Conservation (phyloP, 2,797 vertebrate genomes). For the Pipistrellus kuhlii region DNA sequence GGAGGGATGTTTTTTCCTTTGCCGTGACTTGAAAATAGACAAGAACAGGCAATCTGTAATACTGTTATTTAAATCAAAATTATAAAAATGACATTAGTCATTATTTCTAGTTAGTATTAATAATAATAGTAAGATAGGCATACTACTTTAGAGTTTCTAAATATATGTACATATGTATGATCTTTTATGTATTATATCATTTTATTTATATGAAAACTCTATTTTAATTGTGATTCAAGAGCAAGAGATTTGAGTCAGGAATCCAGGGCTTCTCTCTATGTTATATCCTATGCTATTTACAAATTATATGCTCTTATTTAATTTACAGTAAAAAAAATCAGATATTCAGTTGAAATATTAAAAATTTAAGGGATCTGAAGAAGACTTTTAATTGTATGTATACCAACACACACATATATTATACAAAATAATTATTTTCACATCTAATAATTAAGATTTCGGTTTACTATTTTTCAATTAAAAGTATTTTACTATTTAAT, state of each 20-base stretch:
- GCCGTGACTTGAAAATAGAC: conserved; percentile 54
- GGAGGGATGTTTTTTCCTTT: not conserved
- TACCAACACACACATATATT: not conserved
- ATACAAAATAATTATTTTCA: not conserved
- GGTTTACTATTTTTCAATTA: not conserved
- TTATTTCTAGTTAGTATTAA: conserved; percentile 20
- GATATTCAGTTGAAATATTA: conserved; percentile 29
- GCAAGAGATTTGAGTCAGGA: not conserved
- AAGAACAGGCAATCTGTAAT: conserved; percentile 29
- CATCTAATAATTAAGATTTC: not conserved
- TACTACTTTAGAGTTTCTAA: not conserved
- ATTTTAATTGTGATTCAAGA: conserved; percentile 5
- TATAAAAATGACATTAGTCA: not conserved
- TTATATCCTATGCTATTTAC: not conserved
- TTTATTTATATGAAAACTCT: not conserved
- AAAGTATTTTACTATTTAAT: not conserved
- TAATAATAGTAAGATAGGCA: not conserved
- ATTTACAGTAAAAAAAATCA: not conserved
- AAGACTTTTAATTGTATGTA: not conserved
- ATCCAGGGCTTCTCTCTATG: not conserved
- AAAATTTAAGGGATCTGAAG: not conserved
- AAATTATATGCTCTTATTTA: not conserved
- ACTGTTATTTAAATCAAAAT: not conserved
- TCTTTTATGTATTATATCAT: not conserved
- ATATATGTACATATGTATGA: not conserved